Evolutionary conservation across 2,113 vertebrate genomes (phyloP).

Genomic region (Toxotes jaculatrix): DNA sequence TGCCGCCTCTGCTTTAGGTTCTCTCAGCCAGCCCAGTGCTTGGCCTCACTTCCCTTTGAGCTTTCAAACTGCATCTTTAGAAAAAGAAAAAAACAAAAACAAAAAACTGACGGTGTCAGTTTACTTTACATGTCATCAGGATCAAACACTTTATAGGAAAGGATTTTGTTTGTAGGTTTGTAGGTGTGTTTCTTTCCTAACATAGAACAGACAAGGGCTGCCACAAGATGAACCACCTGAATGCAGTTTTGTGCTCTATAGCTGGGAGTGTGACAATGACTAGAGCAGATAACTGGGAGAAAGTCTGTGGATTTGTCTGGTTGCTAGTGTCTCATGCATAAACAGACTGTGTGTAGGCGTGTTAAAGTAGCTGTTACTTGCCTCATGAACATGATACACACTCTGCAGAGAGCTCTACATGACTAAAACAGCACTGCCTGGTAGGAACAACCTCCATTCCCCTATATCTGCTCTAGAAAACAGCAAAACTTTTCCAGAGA

Average conservation of each 20-base stretch:
- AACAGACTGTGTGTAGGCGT: slow-evolving; percentile 64
- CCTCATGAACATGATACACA: slow-evolving; percentile 52
- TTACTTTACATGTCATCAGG: slow-evolving; percentile 18
- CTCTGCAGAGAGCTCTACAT: slow-evolving; percentile 35
- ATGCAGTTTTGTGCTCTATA: not conserved
- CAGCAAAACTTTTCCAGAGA: slow-evolving; percentile 9
- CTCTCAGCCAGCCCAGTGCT: slow-evolving; percentile 7
- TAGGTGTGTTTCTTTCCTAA: not conserved
- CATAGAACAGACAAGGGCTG: not conserved
- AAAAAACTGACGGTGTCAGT: not conserved
- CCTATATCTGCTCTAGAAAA: slow-evolving; percentile 24
- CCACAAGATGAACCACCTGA: not conserved
- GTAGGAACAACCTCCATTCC: slow-evolving; percentile 1
- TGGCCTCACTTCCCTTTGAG: slow-evolving; percentile 33
- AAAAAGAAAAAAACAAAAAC: slow-evolving; percentile 18
- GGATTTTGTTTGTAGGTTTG: not conserved
- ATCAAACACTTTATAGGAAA: not conserved
- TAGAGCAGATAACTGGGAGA: slow-evolving; percentile 6
- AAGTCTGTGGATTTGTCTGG: slow-evolving; percentile 23
- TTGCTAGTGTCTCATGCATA: slow-evolving; percentile 58
- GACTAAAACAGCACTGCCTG: not conserved
- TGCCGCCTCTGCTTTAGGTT: slow-evolving; percentile 51
- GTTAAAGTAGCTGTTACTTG: slow-evolving; percentile 57
- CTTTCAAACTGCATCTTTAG: slow-evolving; percentile 42
- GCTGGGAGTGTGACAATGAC: slow-evolving; percentile 1